These are phyloP conservation scores for Nautilus pompilius DNA, from an alignment of 1,140 invertebrate genomes.

Conservation along the genomic window DNA sequence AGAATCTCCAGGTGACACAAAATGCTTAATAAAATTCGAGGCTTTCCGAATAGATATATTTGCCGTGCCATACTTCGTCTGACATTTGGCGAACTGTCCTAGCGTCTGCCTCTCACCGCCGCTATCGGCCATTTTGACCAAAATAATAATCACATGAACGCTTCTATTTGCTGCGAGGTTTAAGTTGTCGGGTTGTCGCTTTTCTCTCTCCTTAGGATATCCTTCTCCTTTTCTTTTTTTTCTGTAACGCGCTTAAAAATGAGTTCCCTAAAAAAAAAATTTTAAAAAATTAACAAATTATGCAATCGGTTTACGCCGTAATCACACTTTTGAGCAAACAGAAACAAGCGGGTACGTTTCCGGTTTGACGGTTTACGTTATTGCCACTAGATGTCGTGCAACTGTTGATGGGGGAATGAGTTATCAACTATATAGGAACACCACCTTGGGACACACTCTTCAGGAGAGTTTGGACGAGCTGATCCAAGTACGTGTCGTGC, in stretches of 20 bases:
- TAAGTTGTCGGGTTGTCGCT: constrained; percentile 15
- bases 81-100: constrained; percentile 72
- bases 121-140: constrained; percentile 37
- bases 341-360: background rate
- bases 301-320: background rate
- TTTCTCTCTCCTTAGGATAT: constrained; percentile 11
- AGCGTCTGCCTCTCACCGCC: constrained; percentile 77
- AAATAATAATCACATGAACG: too few species aligned
- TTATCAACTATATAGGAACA: constrained; percentile 95
- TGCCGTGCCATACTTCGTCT: constrained; percentile 88
- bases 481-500: constrained; percentile 61
- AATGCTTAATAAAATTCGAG: constrained; percentile 74
- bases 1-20: constrained; percentile 77
- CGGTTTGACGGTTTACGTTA: background rate
- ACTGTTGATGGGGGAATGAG: constrained; percentile 38
- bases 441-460: constrained; percentile 92
- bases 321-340: background rate
- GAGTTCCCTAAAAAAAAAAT: constrained; percentile 4
- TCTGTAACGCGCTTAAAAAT: background rate
- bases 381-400: too few species aligned
- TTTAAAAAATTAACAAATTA: background rate
- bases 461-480: constrained; percentile 95
- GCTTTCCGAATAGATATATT: constrained; percentile 64
- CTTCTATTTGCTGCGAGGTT: too few species aligned
- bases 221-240: background rate